Base-by-base conservation (phyloP, 2,113 vertebrate species). In the Polyodon spathula region DNA sequence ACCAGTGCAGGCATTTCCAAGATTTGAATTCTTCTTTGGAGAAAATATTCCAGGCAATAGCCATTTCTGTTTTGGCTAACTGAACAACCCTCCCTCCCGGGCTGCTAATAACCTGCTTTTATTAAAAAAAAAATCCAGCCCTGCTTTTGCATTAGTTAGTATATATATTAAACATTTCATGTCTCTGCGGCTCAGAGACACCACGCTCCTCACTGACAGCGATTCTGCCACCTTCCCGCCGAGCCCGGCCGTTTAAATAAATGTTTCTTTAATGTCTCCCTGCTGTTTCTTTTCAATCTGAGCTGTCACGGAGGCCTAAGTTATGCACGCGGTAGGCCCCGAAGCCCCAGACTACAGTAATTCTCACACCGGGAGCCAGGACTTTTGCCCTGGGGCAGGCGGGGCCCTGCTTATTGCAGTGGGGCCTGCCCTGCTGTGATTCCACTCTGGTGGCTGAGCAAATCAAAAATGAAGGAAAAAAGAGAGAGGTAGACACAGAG, bases 181-280 rank as follows among this genome's bases (percentile, higher is more conserved):
- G 7, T 44, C 43, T 44, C 43, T 8, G 7, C 7, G 43, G n/a
- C n/a, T n/a, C n/a, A n/a, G n/a, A n/a, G 43, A 44, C 43, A 8
- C 12, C 43, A 44, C 12, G 43, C 43, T 44, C 7, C 12, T 44
- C 43, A 2, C 7, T 44, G 55, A 40, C 17, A 57, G 55, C 8
- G 27, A 40, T 1, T 2, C 8, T 64, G 64, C 59, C 75, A 68
- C 69, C 71, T 61, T 68, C 67, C 75, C 73, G 61, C 66, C 73
- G 67, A 71, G 52, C 71, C 75, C 66, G 74, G 68, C 70, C 73
- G 82, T 81, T 79, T 84, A 78, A 77, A 56, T 59, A 40, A 12
- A 68, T 71, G 69, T 72, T 68, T 80, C 73, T 67, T 71, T 68
- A 76, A 76, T 73, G 79, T 75, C 71, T 61, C 66, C 75, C 66